phyloP scores from a whole-genome alignment of 2,113 vertebrate species.

The Ornithorhynchus anatinus region DNA sequence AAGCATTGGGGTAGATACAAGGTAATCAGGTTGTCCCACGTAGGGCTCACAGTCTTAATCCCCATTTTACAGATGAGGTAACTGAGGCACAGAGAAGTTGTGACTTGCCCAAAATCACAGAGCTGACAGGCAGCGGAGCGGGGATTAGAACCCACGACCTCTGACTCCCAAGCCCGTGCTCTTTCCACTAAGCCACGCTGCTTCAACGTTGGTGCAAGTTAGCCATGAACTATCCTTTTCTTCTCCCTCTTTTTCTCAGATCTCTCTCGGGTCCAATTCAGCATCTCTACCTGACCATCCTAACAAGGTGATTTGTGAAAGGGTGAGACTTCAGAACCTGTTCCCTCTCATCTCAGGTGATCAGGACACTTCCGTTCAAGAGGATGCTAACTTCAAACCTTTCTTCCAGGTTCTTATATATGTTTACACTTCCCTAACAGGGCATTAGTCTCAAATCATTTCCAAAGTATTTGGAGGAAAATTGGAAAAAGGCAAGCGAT shows the following conservation, averaged over 20 bases:
- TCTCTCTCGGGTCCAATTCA: slow-evolving; percentile 64
- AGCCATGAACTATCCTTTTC: slow-evolving; percentile 69
- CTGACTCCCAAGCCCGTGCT: too few relatives aligned
- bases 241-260: slow-evolving; percentile 68
- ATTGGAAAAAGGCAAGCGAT: slow-evolving; percentile 26
- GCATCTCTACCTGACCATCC: slow-evolving; percentile 64
- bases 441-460: slow-evolving; percentile 21
- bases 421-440: slow-evolving; percentile 59
- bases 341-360: slow-evolving; percentile 67
- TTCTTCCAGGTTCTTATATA: slow-evolving; percentile 67
- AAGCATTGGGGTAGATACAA: too few relatives aligned
- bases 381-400: slow-evolving; percentile 68
- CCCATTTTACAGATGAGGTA: too few relatives aligned
- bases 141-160: too few relatives aligned
- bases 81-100: too few relatives aligned
- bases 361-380: slow-evolving; percentile 65
- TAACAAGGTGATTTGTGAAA: slow-evolving; percentile 71
- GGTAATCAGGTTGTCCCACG: too few relatives aligned
- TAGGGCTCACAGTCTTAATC: too few relatives aligned
- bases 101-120: too few relatives aligned
- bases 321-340: slow-evolving; percentile 69
- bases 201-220: slow-evolving; percentile 50
- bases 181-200: too few relatives aligned
- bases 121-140: too few relatives aligned
- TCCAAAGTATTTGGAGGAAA: slow-evolving; percentile 31